phyloP scores from a whole-genome alignment of 2,888 invertebrate species.

The Trichogramma evanescens region DNA sequence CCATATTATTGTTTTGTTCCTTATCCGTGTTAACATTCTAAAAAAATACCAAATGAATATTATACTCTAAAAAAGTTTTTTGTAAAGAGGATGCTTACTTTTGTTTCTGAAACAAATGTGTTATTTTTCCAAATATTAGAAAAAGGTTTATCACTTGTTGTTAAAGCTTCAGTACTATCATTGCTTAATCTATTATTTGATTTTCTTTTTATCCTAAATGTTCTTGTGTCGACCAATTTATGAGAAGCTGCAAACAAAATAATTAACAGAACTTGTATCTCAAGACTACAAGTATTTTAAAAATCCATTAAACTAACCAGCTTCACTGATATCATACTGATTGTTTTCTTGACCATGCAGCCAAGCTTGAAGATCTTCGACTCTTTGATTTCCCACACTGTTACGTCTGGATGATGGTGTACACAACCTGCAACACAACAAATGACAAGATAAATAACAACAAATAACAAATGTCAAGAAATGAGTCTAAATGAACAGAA shows the following conservation, averaged over 20 bases:
- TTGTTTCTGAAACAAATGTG: slow-evolving; percentile 5
- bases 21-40: background rate
- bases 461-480: too few species aligned
- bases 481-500: slow-evolving; percentile 9
- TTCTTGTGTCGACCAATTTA: slow-evolving; percentile 57
- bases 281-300: background rate
- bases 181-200: slow-evolving; percentile 25
- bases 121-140: slow-evolving; percentile 20
- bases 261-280: background rate
- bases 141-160: slow-evolving; percentile 11
- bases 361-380: slow-evolving; percentile 20
- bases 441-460: too few species aligned
- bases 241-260: slow-evolving; percentile 24
- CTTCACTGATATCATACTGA: background rate
- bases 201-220: slow-evolving; percentile 63
- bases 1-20: slow-evolving; percentile 2
- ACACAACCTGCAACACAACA: too few species aligned
- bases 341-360: slow-evolving; percentile 3
- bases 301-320: background rate
- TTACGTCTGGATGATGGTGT: slow-evolving; percentile 8
- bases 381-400: slow-evolving; percentile 5
- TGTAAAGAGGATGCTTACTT: background rate
- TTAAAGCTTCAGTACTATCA: slow-evolving; percentile 7
- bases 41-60: background rate
- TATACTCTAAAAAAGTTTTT: too few species aligned